Evolutionary conservation across 1,140 invertebrate genomes (phyloP).

Genomic region (Scaptodrosophila lebanonensis): DNA sequence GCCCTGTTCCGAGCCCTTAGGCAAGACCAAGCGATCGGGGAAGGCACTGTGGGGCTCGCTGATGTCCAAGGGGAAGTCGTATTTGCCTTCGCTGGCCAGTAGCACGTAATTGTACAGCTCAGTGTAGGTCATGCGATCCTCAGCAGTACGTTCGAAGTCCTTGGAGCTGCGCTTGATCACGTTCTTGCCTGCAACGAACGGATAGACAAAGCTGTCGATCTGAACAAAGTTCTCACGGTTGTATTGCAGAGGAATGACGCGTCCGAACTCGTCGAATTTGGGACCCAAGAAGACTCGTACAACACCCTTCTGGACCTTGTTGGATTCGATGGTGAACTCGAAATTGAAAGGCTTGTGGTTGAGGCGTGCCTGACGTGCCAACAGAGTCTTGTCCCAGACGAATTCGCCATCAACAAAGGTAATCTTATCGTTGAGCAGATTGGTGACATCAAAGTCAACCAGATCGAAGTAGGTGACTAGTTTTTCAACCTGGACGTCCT

Average conservation of each 20-base stretch:
- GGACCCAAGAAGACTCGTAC: constrained; percentile 81
- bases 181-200: constrained; percentile 82
- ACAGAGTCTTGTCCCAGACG: constrained; percentile 62
- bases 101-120: constrained; percentile 80
- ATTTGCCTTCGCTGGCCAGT: constrained; percentile 77
- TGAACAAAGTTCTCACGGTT: constrained; percentile 82
- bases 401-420: constrained; percentile 64
- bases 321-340: constrained; percentile 78
- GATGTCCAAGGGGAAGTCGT: constrained; percentile 78
- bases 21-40: constrained; percentile 80
- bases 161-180: constrained; percentile 82
- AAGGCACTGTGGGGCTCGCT: constrained; percentile 79
- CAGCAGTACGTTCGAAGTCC: constrained; percentile 81
- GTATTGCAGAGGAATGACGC: constrained; percentile 79
- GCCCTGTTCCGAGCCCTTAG: constrained; percentile 81
- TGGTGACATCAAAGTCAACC: constrained; percentile 83
- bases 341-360: constrained; percentile 84
- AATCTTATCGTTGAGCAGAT: constrained; percentile 79
- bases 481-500: constrained; percentile 81
- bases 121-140: constrained; percentile 82
- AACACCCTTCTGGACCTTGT: constrained; percentile 78
- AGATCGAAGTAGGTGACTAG: constrained; percentile 86
- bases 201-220: constrained; percentile 83
- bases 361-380: constrained; percentile 78
- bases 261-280: constrained; percentile 79